Conservation (phyloP, 2,888 invertebrate species). For the Plebejus anna region DNA sequence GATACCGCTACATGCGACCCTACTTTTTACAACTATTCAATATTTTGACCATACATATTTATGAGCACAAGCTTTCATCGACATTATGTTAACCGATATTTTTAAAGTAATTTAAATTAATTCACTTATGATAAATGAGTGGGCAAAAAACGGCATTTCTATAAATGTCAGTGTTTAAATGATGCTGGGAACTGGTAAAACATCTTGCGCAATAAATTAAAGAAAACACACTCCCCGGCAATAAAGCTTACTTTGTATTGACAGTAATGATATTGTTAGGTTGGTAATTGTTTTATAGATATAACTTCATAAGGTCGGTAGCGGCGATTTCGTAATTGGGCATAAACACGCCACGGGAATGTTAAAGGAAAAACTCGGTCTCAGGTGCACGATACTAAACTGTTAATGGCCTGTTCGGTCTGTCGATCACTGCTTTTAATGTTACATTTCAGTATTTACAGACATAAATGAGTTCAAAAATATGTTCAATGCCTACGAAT, state of each 20-base stretch:
- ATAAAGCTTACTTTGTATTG: slow-evolving; percentile 39
- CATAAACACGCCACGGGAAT: slow-evolving; percentile 54
- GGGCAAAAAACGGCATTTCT: slow-evolving; percentile 60
- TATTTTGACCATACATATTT: slow-evolving; percentile 55
- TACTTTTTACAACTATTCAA: slow-evolving; percentile 40
- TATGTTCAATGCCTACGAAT: too few species aligned
- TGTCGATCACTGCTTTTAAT: slow-evolving; percentile 16
- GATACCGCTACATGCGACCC: slow-evolving; percentile 39
- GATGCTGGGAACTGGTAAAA: slow-evolving; percentile 59
- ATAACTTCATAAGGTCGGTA: slow-evolving; percentile 57
- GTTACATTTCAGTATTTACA: neutral
- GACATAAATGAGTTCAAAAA: neutral
- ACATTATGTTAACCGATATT: slow-evolving; percentile 68
- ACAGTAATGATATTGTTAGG: slow-evolving; percentile 38
- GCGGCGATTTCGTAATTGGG: slow-evolving; percentile 61
- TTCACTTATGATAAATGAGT: slow-evolving; percentile 70
- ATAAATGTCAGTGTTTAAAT: slow-evolving; percentile 60
- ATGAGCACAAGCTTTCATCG: slow-evolving; percentile 41
- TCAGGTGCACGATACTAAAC: slow-evolving; percentile 51
- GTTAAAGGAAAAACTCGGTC: slow-evolving; percentile 51
- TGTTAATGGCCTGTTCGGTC: neutral
- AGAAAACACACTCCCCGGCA: slow-evolving; percentile 33
- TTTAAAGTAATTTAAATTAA: slow-evolving; percentile 73
- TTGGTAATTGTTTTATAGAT: slow-evolving; percentile 55
- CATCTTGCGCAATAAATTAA: slow-evolving; percentile 41